Percentiles rank a stretch among this genome's conserved stretches.
phyloP scores from a whole-genome alignment of 2,113 vertebrate genomes.

The Clarias batrachus region DNA sequence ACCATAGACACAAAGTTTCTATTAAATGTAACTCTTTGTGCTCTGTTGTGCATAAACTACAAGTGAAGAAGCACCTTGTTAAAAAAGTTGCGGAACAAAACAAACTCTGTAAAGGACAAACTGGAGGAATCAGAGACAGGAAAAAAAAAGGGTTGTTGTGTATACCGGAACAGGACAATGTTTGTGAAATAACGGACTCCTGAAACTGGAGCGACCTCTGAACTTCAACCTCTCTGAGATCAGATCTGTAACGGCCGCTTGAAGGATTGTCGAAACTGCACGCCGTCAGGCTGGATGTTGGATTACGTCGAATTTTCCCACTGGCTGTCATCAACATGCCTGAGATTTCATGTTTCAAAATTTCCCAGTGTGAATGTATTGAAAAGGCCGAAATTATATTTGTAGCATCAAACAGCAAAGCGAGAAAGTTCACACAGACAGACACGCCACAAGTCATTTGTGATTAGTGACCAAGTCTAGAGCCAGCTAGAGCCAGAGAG shows the following conservation, averaged over 20 bases:
- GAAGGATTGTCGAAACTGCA: not conserved
- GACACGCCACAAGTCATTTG: not conserved
- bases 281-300: constrained; percentile 3
- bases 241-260: constrained; percentile 49
- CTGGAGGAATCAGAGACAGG: constrained; percentile 57
- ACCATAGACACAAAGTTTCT: constrained; percentile 81
- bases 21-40: constrained; percentile 80
- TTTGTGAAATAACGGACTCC: constrained; percentile 53
- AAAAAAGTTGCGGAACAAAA: constrained; percentile 58
- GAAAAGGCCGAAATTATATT: constrained; percentile 16
- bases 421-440: not conserved
- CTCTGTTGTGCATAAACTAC: constrained; percentile 78
- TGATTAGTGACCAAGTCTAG: constrained; percentile 30
- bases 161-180: constrained; percentile 55
- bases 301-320: not conserved
- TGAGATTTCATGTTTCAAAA: not conserved
- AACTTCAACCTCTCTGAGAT: constrained; percentile 63
- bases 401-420: constrained; percentile 36
- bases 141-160: constrained; percentile 60
- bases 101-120: constrained; percentile 53
- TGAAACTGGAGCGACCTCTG: constrained; percentile 57
- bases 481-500: constrained; percentile 32
- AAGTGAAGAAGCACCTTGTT: constrained; percentile 89
- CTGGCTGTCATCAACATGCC: not conserved
- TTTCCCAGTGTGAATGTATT: not conserved